These are phyloP conservation scores for Apamea epomidion DNA, from an alignment of 2,888 invertebrate genomes.

Conservation along the genomic window DNA sequence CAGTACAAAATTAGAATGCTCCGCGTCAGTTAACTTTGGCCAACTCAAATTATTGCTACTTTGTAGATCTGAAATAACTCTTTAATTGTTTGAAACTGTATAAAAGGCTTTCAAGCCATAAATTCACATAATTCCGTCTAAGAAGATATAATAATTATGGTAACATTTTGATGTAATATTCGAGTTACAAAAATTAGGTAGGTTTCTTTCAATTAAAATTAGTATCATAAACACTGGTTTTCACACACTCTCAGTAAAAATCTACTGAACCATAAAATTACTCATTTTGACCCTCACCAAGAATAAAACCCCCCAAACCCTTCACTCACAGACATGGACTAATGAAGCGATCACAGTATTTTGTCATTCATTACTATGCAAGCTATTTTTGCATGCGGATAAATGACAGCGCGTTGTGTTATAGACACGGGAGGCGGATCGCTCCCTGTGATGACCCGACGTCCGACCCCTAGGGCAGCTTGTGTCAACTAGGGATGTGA, in stretches of 20 bases:
- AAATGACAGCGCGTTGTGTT: constrained; percentile 79
- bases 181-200: not conserved
- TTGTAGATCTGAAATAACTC: constrained; percentile 67
- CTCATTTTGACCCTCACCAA: not conserved
- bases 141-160: not conserved
- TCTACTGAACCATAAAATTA: not conserved
- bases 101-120: constrained; percentile 44
- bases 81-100: constrained; percentile 58
- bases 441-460: constrained; percentile 83
- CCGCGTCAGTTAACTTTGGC: constrained; percentile 58
- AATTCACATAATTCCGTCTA: constrained; percentile 23
- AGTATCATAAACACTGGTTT: not conserved
- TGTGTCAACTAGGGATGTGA: constrained; percentile 66
- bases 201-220: too few species aligned
- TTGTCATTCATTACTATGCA: constrained; percentile 52
- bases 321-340: constrained; percentile 29
- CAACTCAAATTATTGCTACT: constrained; percentile 65
- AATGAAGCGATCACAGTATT: constrained; percentile 53
- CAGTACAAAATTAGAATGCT: constrained; percentile 59
- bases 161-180: not conserved
- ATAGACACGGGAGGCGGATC: constrained; percentile 80
- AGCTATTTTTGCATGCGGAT: constrained; percentile 74
- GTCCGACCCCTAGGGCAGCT: constrained; percentile 78
- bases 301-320: constrained; percentile 6
- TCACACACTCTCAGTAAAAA: not conserved